These are phyloP conservation scores for Fistularia commersonii DNA, from an alignment of 2,797 vertebrate species.

Conservation along the genomic window DNA sequence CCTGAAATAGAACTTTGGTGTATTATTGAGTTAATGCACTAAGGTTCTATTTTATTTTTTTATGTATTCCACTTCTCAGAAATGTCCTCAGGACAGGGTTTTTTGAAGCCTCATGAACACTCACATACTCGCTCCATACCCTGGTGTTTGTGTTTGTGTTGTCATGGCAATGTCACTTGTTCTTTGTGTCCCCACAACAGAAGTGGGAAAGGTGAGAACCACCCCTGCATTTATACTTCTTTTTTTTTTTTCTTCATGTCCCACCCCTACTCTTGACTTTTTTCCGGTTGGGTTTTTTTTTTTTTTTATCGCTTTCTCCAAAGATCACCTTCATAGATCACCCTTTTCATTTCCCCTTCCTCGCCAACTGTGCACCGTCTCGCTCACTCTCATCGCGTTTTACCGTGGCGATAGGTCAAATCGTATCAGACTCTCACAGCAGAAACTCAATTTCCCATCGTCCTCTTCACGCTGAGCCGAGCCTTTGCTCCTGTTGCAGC, in stretches of 20 bases:
- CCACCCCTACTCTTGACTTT: neutral
- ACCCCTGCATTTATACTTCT: slow-evolving; percentile 28
- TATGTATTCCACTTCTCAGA: neutral
- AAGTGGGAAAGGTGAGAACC: slow-evolving; percentile 48
- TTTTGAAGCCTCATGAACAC: neutral
- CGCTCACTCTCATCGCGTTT: slow-evolving; percentile 16
- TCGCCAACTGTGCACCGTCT: slow-evolving; percentile 22
- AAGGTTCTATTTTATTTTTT: too few species aligned
- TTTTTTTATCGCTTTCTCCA: slow-evolving; percentile 1
- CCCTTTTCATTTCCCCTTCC: slow-evolving; percentile 32
- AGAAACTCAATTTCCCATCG: slow-evolving; percentile 62
- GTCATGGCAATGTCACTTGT: slow-evolving; percentile 50
- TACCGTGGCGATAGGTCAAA: slow-evolving; percentile 32
- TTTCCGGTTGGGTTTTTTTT: neutral
- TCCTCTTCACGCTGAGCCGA: slow-evolving; percentile 53
- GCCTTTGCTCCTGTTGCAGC: slow-evolving; percentile 39
- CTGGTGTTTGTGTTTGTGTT: slow-evolving; percentile 54
- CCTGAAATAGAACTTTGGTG: too few species aligned
- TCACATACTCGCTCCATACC: slow-evolving; percentile 3
- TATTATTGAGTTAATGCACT: too few species aligned
- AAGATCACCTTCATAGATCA: slow-evolving; percentile 4
- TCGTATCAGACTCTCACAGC: slow-evolving; percentile 37
- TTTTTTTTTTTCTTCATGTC: neutral
- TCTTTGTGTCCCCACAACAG: slow-evolving; percentile 32
- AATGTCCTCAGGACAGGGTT: neutral